Conservation (phyloP, 1,140 invertebrate genomes). For the Micrasema minimum region DNA sequence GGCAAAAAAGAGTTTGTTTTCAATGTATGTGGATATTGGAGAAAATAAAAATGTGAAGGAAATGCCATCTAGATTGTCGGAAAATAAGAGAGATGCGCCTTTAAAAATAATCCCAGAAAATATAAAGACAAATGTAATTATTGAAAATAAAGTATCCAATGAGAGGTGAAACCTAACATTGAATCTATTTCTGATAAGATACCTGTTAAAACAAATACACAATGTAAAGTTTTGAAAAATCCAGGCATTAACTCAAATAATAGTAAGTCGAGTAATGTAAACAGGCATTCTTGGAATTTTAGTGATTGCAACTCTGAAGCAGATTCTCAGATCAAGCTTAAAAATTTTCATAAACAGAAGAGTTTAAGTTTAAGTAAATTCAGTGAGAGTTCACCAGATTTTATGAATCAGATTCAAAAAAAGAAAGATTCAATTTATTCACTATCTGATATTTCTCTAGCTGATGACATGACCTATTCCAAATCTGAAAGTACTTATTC, state of each 20-base stretch:
- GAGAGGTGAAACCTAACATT: background rate
- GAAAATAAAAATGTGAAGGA: constrained; percentile 58
- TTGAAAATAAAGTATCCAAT: constrained; percentile 9
- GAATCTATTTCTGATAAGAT: constrained; percentile 13
- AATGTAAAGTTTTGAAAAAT: constrained; percentile 53
- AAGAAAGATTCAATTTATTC: constrained; percentile 28
- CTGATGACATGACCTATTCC: constrained; percentile 12
- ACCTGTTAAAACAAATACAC: constrained; percentile 44
- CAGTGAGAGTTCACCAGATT: constrained; percentile 3
- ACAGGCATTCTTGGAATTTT: constrained; percentile 41
- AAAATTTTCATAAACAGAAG: constrained; percentile 27
- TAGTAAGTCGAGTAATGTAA: constrained; percentile 21
- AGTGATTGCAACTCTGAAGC: constrained; percentile 46
- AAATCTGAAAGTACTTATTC: constrained; percentile 31
- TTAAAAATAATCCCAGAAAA: constrained; percentile 9
- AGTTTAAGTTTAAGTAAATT: constrained; percentile 34
- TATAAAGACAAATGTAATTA: background rate
- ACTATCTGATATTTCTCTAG: constrained; percentile 15
- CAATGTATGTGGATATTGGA: constrained; percentile 62
- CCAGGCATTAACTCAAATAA: constrained; percentile 6
- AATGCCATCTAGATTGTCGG: constrained; percentile 57
- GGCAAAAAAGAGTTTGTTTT: constrained; percentile 62
- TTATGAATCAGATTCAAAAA: constrained; percentile 9
- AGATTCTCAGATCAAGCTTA: constrained; percentile 41
- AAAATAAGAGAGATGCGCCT: constrained; percentile 2